Base-by-base conservation (phyloP, 2,797 vertebrate genomes). In the Taeniopygia guttata region DNA sequence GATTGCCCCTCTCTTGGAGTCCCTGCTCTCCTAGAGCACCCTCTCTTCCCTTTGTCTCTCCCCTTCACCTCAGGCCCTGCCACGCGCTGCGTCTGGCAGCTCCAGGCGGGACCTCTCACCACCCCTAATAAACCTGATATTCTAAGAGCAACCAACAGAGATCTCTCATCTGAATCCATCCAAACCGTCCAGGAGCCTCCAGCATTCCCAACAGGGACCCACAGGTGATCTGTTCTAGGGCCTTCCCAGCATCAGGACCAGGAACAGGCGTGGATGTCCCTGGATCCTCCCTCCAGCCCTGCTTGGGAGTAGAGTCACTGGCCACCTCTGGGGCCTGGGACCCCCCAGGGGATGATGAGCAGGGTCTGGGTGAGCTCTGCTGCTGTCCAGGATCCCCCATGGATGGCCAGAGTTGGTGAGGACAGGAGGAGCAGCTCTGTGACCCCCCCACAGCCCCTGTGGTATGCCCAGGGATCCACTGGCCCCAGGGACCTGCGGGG, bases 351-450 rank as follows among this genome's bases (percentile, higher is more conserved):
- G 13, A 18, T 16, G 36, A 49, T 11, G 19, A 40, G 27, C 3
- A n/a, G 45, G 36, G 32, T 27, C 66, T 49, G 27, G 30, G 19
- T 11, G 27, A 64, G 58, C 51, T 51, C 59, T 79, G 32, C 45
- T 43, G 49, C 32, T 0, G 0, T 7, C 23, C 45, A 36, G 67
- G 58, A 36, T 17, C 17, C 46, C 40, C 30, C 21, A 34, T 0
- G 1, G 21, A 34, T 26, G 46, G 25, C 29, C 34, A 23, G 40
- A 58, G 46, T 4, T 46, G 26, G 43, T 16, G 38, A 36, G 36
- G 51, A 51, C 52, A 27, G 36, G 9, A 0, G 0, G 29, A 87
- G n/a, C n/a, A 64, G n/a, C 32, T 25, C 62, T 0, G 0, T 30
- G 26, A 68, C 36, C 16, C 55, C 36, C 22, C 42, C 25, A 12